Evolutionary conservation across 1,140 invertebrate species (phyloP).

Genomic region (Idris sp.): DNA sequence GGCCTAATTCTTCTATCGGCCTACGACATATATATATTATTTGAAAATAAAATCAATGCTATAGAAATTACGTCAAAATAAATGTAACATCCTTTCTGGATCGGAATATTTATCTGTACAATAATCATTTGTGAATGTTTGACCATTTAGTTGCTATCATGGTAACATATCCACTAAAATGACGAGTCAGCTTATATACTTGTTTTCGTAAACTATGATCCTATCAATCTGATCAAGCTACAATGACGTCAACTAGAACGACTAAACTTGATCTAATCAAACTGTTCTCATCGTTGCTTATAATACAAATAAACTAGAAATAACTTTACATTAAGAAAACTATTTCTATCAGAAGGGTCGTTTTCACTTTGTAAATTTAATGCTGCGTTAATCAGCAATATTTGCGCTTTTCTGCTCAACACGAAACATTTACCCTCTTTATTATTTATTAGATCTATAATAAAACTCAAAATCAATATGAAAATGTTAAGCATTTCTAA

Average conservation of each 20-base stretch:
- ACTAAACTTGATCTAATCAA: constrained; percentile 27
- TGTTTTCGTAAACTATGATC: constrained; percentile 51
- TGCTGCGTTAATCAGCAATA: too few relatives aligned
- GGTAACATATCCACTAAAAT: constrained; percentile 6
- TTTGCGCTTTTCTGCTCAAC: too few relatives aligned
- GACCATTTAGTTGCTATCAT: constrained; percentile 31
- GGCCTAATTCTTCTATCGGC: too few relatives aligned
- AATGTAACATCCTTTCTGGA: constrained; percentile 3
- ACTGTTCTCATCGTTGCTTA: constrained; percentile 28
- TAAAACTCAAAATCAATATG: too few relatives aligned
- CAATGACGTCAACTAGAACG: constrained; percentile 35
- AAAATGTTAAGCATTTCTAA: too few relatives aligned
- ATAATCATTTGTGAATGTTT: constrained; percentile 45
- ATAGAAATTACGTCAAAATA: constrained; percentile 21
- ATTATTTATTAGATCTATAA: too few relatives aligned
- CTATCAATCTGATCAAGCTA: constrained; percentile 30
- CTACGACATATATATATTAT: too few relatives aligned
- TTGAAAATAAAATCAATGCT: constrained; percentile 5
- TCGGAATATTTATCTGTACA: constrained; percentile 35
- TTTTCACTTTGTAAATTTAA: not conserved
- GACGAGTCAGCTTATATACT: constrained; percentile 35
- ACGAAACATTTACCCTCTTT: too few relatives aligned
- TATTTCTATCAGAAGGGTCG: constrained; percentile 1
- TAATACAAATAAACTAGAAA: too few relatives aligned
- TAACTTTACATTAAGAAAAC: constrained; percentile 2